Evolutionary conservation across 2,113 vertebrate species (phyloP).

Genomic region (Macroglossus sobrinus): DNA sequence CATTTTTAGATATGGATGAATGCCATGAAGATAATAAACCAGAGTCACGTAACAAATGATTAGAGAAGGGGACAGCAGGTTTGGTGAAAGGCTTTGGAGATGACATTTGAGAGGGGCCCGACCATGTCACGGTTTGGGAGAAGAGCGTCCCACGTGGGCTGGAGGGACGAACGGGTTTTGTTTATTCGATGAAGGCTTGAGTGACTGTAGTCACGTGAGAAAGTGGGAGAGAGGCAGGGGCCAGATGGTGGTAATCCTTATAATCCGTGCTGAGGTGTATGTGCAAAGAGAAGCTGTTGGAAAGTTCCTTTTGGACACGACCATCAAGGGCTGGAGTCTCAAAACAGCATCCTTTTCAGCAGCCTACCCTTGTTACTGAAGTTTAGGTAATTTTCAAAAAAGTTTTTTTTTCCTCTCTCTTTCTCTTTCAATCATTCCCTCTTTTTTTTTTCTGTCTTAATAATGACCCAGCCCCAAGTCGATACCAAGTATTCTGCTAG

Average conservation of each 20-base stretch:
- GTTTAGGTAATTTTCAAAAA: not conserved
- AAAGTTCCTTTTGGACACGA: not conserved
- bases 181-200: not conserved
- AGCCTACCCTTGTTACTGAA: not conserved
- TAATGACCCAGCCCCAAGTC: not conserved
- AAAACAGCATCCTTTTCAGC: not conserved
- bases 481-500: not conserved
- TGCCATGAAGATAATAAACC: not conserved
- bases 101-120: not conserved
- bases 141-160: not conserved
- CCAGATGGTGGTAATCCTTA: not conserved
- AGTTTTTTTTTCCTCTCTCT: not conserved
- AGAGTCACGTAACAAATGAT: not conserved
- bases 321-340: not conserved
- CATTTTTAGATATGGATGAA: not conserved
- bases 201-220: no score
- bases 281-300: not conserved
- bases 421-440: not conserved
- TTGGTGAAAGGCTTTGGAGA: not conserved
- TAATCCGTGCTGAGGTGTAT: not conserved
- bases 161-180: not conserved
- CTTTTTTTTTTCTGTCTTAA: not conserved
- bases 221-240: no score
- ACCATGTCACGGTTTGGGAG: not conserved
- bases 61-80: not conserved